Conservation (phyloP, 1,140 invertebrate genomes). For the Achroia grisella region DNA sequence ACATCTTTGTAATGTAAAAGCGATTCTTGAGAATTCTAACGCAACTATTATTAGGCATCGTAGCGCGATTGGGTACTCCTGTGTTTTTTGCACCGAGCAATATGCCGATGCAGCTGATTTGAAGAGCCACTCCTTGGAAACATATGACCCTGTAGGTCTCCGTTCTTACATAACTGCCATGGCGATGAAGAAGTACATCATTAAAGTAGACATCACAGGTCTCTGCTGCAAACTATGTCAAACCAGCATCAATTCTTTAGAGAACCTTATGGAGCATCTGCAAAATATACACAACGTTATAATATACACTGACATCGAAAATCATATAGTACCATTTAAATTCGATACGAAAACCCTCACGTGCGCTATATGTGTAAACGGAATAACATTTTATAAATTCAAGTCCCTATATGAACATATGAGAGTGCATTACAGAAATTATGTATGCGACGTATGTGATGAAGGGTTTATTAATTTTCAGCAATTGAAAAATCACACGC, state of each 20-base stretch:
- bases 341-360: slow-evolving; percentile 3
- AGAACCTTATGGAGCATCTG: slow-evolving; percentile 30
- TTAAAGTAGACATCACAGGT: slow-evolving; percentile 10
- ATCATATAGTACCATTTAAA: slow-evolving; percentile 29
- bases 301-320: slow-evolving; percentile 33
- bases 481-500: no score
- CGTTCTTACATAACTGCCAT: slow-evolving; percentile 12
- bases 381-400: slow-evolving; percentile 9
- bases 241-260: slow-evolving; percentile 6
- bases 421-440: slow-evolving; percentile 47
- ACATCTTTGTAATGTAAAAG: slow-evolving; percentile 4
- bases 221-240: slow-evolving; percentile 15
- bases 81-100: slow-evolving; percentile 35
- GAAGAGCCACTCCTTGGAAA: slow-evolving; percentile 35
- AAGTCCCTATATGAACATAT: slow-evolving; percentile 40
- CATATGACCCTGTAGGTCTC: slow-evolving; percentile 30
- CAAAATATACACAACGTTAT: slow-evolving; percentile 22
- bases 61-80: slow-evolving; percentile 28
- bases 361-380: slow-evolving; percentile 10
- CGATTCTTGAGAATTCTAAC: slow-evolving; percentile 10
- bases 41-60: slow-evolving; percentile 8
- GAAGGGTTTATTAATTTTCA: slow-evolving; percentile 27
- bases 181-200: slow-evolving; percentile 14
- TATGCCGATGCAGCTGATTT: slow-evolving; percentile 35
- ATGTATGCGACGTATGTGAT: slow-evolving; percentile 40